Conservation (phyloP, 2,113 vertebrate species). For the Periophthalmus modestus region DNA sequence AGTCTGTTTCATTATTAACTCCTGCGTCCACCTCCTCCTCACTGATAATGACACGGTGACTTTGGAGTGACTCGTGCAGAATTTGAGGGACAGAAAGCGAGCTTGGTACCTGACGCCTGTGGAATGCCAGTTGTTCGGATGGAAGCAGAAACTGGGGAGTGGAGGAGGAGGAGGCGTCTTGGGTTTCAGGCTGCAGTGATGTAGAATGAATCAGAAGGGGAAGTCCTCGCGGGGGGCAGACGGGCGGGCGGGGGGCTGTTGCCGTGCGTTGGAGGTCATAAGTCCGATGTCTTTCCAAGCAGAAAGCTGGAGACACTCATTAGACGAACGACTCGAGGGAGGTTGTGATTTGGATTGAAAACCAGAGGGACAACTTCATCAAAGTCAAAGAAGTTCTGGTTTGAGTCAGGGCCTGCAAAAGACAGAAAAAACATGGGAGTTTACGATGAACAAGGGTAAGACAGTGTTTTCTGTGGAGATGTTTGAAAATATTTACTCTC, state of each 20-base stretch:
- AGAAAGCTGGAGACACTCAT: slow-evolving; percentile 8
- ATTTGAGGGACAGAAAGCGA: slow-evolving; percentile 17
- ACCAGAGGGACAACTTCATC: background rate
- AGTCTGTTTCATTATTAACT: background rate
- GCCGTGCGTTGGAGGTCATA: slow-evolving; percentile 14
- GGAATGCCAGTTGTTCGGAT: slow-evolving; percentile 30
- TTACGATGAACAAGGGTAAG: slow-evolving; percentile 61
- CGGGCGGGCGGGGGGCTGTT: slow-evolving; percentile 6
- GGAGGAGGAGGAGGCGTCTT: slow-evolving; percentile 21
- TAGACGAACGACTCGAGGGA: slow-evolving; percentile 12
- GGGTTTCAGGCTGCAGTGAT: slow-evolving; percentile 44
- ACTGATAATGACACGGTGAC: background rate
- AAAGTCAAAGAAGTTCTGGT: slow-evolving; percentile 24
- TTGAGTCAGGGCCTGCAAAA: slow-evolving; percentile 11
- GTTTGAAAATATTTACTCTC: background rate
- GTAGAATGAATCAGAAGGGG: slow-evolving; percentile 35
- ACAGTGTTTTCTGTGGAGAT: background rate
- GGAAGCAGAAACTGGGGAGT: slow-evolving; percentile 14
- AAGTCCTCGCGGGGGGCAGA: background rate
- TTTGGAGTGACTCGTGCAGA: slow-evolving; percentile 7
- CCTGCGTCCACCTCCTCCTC: too few relatives aligned
- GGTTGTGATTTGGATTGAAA: background rate
- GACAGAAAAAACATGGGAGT: slow-evolving; percentile 52
- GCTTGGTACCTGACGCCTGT: slow-evolving; percentile 7
- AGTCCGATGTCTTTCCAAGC: slow-evolving; percentile 7